Evolutionary conservation across 2,888 invertebrate genomes (phyloP).

Genomic region (Chymomyza amoena): DNA sequence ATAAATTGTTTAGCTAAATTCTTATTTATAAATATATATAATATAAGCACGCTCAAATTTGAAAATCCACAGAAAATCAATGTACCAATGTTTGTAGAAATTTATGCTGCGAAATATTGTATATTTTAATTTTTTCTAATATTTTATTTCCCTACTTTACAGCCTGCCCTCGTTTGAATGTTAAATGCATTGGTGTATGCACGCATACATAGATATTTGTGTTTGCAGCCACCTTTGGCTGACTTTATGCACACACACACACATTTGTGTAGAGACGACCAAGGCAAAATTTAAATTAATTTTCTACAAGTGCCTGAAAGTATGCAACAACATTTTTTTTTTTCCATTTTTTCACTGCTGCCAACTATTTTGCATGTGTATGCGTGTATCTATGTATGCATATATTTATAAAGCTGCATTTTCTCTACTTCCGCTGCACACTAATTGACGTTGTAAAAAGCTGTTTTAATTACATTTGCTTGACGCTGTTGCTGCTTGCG

Average conservation of each 20-base stretch:
- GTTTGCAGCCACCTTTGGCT: not conserved
- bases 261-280: not conserved
- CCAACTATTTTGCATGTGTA: slow-evolving; percentile 26
- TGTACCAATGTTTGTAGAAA: too few species aligned
- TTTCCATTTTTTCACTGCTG: slow-evolving; percentile 39
- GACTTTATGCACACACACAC: not conserved
- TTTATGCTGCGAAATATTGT: too few species aligned
- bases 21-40: too few species aligned
- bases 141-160: too few species aligned
- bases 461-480: slow-evolving; percentile 66
- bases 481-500: slow-evolving; percentile 5
- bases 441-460: slow-evolving; percentile 66
- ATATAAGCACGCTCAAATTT: too few species aligned
- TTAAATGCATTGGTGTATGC: too few species aligned
- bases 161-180: too few species aligned
- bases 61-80: too few species aligned
- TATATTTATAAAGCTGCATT: not conserved
- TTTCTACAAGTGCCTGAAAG: slow-evolving; percentile 57
- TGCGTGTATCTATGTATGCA: slow-evolving; percentile 9
- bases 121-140: too few species aligned
- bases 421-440: slow-evolving; percentile 30
- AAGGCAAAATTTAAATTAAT: slow-evolving; percentile 51
- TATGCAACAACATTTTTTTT: slow-evolving; percentile 52
- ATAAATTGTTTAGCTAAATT: too few species aligned
- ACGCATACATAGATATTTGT: not conserved